These are phyloP conservation scores for Bombus confusus DNA, from an alignment of 1,140 invertebrate genomes.

Conservation along the genomic window DNA sequence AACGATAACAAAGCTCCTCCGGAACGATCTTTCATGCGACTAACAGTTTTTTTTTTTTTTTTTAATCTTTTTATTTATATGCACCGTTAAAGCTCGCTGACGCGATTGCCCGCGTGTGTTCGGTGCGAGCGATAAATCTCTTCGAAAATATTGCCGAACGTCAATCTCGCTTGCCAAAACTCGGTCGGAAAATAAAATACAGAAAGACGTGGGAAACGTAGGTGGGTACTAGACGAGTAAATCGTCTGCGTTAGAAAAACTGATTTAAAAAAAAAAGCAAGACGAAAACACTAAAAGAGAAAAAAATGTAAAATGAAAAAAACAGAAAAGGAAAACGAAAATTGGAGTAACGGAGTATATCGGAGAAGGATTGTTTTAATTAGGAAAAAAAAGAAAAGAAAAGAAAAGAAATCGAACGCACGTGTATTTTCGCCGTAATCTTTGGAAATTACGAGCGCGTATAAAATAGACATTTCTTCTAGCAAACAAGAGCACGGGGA, in stretches of 20 bases:
- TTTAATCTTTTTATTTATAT: not conserved
- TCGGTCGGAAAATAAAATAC: constrained; percentile 37
- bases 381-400: not conserved
- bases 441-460: not conserved
- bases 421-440: not conserved
- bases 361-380: not conserved
- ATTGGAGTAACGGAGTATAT: not conserved
- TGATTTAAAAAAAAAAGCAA: not conserved
- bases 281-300: not conserved
- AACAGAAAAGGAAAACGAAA: not conserved
- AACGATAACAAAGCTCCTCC: constrained; percentile 26
- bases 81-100: constrained; percentile 15
- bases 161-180: constrained; percentile 35
- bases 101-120: constrained; percentile 19
- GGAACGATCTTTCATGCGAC: constrained; percentile 33
- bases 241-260: constrained; percentile 4
- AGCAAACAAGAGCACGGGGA: constrained; percentile 33
- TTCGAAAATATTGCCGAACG: constrained; percentile 34
- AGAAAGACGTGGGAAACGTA: not conserved
- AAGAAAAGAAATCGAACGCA: not conserved
- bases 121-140: constrained; percentile 49
- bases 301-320: not conserved
- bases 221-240: not conserved
- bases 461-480: not conserved
- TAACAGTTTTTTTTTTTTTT: not conserved